Evolutionary conservation across 1,140 invertebrate species (phyloP).

Genomic region (Theocolax elegans): DNA sequence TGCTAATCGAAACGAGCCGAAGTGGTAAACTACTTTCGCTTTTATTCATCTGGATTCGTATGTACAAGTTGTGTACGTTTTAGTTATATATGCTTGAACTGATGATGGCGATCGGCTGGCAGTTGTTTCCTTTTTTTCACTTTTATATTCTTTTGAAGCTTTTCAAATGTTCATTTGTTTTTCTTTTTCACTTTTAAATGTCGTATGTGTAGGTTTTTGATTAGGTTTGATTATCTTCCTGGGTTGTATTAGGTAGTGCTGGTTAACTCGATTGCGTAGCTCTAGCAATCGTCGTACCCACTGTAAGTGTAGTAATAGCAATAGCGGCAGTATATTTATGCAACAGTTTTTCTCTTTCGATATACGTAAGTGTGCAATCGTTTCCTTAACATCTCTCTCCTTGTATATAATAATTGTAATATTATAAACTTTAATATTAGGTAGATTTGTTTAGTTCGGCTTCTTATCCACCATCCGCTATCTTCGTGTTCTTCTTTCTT

Average conservation of each 20-base stretch:
- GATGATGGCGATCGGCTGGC: constrained; percentile 26
- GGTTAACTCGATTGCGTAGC: not conserved
- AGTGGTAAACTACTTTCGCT: constrained; percentile 33
- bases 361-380: constrained; percentile 9
- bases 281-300: not conserved
- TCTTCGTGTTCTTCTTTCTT: not conserved
- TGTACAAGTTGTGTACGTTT: constrained; percentile 7
- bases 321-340: constrained; percentile 4
- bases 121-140: constrained; percentile 3
- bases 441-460: constrained; percentile 2
- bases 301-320: not conserved
- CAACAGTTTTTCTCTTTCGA: constrained; percentile 12
- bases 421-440: constrained; percentile 32
- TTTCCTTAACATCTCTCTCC: too few species aligned
- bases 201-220: not conserved
- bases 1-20: constrained; percentile 31
- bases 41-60: constrained; percentile 23
- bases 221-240: too few species aligned
- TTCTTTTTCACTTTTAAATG: not conserved
- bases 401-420: not conserved
- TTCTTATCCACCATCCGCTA: not conserved
- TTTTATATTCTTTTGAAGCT: not conserved
- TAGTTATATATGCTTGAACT: not conserved
- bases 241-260: too few species aligned
- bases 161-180: not conserved